Evolutionary conservation across 30 jellyfish, hydroid and myxozoan genomes (phyloP), one percentile per base, ranked within the genome.

Genomic region (Nemopilema nomurai): DNA sequence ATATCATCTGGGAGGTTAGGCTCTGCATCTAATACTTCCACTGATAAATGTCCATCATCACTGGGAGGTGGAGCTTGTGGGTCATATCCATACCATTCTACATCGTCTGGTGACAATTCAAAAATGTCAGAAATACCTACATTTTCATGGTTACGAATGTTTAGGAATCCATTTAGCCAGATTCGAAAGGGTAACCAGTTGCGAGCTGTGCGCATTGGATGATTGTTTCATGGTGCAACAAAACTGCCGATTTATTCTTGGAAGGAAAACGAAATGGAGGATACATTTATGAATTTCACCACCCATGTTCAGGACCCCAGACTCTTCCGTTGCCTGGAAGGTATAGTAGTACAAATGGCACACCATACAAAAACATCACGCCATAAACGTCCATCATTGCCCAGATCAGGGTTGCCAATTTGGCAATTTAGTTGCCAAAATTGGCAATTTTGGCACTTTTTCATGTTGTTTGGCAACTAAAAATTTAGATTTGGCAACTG

Each of bases 131-230:
- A 41, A 49, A 51, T 68, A 74, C 72, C 85, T 7, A 51, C 72
- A 51, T 51, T 41, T 49, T 80, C 64, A 32, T 33, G 62, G 86
- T 80, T 80, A 20, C 85, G 64, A 67, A 80, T 64, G 64, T 80
- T 73, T 23, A 65, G 25, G 63, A 68, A 41, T 29, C 93, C 93
- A 51, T 84, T 57, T 1, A 19, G 33, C 93, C 93, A 84, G 49
- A 84, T 31, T 84, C 73, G 93, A 66, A 21, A 19, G 65, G 93
- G 93, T 13, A 83, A 51, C 71, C 74, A 33, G 73, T 84, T 84
- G 70, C 62, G 69, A 30, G 71, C 65, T 72, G 93, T 72, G 64
- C 89, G 70, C 77, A 84, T 28, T n/a, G 74, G 85, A 64, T 84
- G 93, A 62, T 72, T 52, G 83, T 84, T 84, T 83, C 89, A 84